These are phyloP conservation scores for Lepidonotus clava DNA, from an alignment of 2,888 invertebrate genomes.

Conservation along the genomic window DNA sequence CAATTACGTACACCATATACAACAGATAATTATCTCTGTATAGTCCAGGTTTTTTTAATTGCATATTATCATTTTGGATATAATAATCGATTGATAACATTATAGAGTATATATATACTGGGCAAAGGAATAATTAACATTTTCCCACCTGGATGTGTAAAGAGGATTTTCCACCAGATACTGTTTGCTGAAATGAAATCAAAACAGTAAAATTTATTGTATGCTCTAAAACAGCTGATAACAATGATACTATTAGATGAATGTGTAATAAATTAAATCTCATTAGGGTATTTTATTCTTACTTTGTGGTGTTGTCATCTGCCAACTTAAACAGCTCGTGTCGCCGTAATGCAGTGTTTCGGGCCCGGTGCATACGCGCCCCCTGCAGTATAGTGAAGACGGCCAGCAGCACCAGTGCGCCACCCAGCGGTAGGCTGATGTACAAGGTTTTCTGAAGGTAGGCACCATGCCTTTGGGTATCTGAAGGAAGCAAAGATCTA, in stretches of 20 bases:
- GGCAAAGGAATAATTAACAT: too few relatives aligned
- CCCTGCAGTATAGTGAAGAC: neutral
- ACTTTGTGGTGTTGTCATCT: neutral
- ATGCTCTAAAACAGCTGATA: neutral
- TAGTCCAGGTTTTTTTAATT: too few relatives aligned
- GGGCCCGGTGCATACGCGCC: neutral
- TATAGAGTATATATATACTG: too few relatives aligned
- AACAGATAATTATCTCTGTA: too few relatives aligned
- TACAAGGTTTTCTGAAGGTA: neutral
- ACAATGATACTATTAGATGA: neutral
- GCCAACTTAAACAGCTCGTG: neutral
- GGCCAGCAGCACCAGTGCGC: neutral
- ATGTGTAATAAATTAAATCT: neutral
- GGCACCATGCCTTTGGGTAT: neutral
- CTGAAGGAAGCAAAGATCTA: neutral
- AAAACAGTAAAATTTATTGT: neutral
- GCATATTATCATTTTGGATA: too few relatives aligned
- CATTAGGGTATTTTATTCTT: too few relatives aligned
- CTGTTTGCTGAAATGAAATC: neutral
- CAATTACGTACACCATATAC: too few relatives aligned
- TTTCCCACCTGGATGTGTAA: slow-evolving; percentile 47
- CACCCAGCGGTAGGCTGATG: slow-evolving; percentile 26
- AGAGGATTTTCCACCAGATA: slow-evolving; percentile 15
- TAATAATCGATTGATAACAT: too few relatives aligned
- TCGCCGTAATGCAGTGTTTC: neutral